Percentiles rank a stretch among this genome's conserved stretches.
Evolutionary conservation across 2,888 invertebrate genomes (phyloP).

Genomic region (Achlya flavicornis): DNA sequence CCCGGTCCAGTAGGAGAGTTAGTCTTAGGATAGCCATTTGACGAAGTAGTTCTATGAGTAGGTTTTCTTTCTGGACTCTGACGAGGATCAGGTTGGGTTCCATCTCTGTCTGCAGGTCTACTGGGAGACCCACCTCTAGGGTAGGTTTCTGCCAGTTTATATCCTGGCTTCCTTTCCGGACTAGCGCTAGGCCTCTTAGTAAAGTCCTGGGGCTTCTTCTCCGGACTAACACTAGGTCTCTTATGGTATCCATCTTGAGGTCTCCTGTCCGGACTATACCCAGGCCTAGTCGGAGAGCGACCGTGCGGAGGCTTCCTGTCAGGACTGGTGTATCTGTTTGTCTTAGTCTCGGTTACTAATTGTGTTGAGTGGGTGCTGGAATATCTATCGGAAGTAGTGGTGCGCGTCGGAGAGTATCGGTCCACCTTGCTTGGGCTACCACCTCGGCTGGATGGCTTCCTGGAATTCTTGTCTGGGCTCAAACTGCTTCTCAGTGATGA

Average conservation of each 20-base stretch:
- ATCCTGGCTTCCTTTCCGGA: constrained; percentile 42
- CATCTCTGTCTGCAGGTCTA: background rate
- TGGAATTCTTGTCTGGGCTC: constrained; percentile 72
- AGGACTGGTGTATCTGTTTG: constrained; percentile 47
- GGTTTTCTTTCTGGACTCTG: constrained; percentile 38
- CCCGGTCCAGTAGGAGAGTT: constrained; percentile 13
- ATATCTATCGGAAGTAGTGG: constrained; percentile 47
- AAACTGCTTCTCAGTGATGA: constrained; percentile 82
- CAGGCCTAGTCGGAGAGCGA: constrained; percentile 55
- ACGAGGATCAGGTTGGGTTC: background rate
- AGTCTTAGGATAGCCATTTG: constrained; percentile 27
- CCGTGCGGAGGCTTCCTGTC: constrained; percentile 55
- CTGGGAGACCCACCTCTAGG: constrained; percentile 4
- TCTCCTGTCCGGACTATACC: constrained; percentile 60
- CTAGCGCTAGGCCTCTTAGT: constrained; percentile 43
- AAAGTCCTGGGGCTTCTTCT: constrained; percentile 49
- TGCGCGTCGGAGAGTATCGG: constrained; percentile 62
- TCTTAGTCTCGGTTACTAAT: constrained; percentile 54
- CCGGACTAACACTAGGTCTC: constrained; percentile 61
- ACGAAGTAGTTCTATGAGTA: constrained; percentile 23
- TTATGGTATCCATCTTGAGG: constrained; percentile 42
- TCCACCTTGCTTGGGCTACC: constrained; percentile 62
- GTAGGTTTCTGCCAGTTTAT: constrained; percentile 18
- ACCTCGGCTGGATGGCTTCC: constrained; percentile 66
- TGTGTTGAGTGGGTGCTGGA: constrained; percentile 55